A percentile compares a stretch with the other conserved stretches of the same genome.
phyloP scores from a whole-genome alignment of 2,797 vertebrate species.

The Tenualosa ilisha region DNA sequence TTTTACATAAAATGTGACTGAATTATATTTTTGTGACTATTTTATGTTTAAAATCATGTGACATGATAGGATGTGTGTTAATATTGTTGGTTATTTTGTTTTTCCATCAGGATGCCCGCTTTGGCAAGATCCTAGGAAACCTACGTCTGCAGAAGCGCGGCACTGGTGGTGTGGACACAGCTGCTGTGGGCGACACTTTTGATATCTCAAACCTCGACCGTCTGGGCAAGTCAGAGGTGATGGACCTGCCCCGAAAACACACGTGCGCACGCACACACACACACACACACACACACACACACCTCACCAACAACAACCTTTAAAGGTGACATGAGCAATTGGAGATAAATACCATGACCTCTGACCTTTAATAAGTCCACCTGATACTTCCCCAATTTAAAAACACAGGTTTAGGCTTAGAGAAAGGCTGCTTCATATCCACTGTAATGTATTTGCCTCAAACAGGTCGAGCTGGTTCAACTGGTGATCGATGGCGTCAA shows the following conservation, averaged over 20 bases:
- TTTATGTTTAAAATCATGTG: neutral
- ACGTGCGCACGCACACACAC: neutral
- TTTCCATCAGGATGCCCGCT: constrained; percentile 79
- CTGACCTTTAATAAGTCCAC: neutral
- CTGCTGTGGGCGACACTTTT: constrained; percentile 84
- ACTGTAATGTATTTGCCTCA: neutral
- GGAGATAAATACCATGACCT: neutral
- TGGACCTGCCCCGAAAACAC: neutral
- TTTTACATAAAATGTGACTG: neutral
- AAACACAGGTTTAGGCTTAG: neutral
- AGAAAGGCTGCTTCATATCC: neutral
- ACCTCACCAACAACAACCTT: neutral
- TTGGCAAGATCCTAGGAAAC: constrained; percentile 88
- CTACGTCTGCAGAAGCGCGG: constrained; percentile 91
- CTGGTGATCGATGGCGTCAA: constrained; percentile 86
- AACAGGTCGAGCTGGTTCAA: constrained; percentile 90
- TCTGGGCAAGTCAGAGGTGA: constrained; percentile 90
- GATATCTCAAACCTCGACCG: constrained; percentile 94
- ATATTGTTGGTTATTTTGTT: neutral
- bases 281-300: constrained; percentile 1
- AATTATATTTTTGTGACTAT: neutral
- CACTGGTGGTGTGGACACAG: constrained; percentile 90
- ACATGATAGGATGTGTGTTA: neutral
- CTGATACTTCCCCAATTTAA: neutral
- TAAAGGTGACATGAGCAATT: neutral